Base-by-base conservation (phyloP, 1,140 invertebrate genomes). In the Berghia stephanieae region DNA sequence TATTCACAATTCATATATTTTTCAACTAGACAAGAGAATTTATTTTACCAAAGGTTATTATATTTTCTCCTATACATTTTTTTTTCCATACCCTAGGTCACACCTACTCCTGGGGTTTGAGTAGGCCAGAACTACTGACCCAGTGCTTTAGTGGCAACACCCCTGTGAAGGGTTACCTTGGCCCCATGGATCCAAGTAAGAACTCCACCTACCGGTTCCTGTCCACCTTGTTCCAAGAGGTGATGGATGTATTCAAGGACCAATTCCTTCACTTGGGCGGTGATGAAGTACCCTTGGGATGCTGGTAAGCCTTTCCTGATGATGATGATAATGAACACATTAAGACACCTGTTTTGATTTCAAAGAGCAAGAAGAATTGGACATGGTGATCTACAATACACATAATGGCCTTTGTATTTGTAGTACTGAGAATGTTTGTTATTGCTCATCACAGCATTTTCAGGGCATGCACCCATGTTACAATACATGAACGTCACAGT, bases 271-370 rank as follows among this genome's bases (percentile, higher is more conserved):
- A 90, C 78, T 80, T 90, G 16, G 96, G 97, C 27, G 96, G 96
- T 0, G 96, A 99, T 88, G 97, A 99, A 91, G 96, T 98, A 1
- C 92, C 92, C 36, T 93, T 94, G 82, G 90, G 92, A 70, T 99
- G 97, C 86, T 98, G 96, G 95, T 95, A 90, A 89, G 82, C 82
- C 36, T 6, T n/a, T n/a, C n/a, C n/a, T n/a, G n/a, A n/a, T n/a
- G n/a, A n/a, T n/a, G n/a, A n/a, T n/a, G n/a, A n/a, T n/a, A n/a
- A n/a, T n/a, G n/a, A n/a, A n/a, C n/a, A n/a, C n/a, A n/a, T n/a
- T n/a, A n/a, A n/a, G n/a, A n/a, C n/a, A n/a, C n/a, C n/a, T n/a
- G n/a, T n/a, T n/a, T n/a, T n/a, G n/a, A n/a, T n/a, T n/a, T n/a
- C n/a, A n/a, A n/a, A n/a, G n/a, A n/a, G n/a, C n/a, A n/a, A n/a